phyloP scores from a whole-genome alignment of 2,888 invertebrate genomes.

The Andrena haemorrhoa region DNA sequence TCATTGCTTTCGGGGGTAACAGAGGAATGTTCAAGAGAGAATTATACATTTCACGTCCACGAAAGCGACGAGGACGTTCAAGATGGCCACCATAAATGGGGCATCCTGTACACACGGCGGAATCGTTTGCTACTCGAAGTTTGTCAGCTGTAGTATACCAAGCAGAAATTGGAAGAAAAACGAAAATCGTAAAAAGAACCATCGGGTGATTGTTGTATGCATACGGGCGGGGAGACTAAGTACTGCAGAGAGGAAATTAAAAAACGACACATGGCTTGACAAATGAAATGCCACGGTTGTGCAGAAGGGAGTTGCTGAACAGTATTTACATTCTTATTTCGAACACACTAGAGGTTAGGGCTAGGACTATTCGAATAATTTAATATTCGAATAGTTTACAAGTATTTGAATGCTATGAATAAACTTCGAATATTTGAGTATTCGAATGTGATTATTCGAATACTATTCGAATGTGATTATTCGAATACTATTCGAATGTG shows the following conservation, averaged over 20 bases:
- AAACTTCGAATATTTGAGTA: too few species aligned
- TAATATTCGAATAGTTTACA: too few species aligned
- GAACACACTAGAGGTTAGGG: too few species aligned
- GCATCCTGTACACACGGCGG: not conserved
- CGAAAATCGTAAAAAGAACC: not conserved
- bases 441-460: too few species aligned
- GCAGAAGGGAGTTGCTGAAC: conserved; percentile 11
- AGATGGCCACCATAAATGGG: not conserved
- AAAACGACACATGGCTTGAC: conserved; percentile 19
- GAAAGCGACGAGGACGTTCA: not conserved
- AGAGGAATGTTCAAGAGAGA: not conserved
- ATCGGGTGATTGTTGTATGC: not conserved
- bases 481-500: too few species aligned
- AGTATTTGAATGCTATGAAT: too few species aligned
- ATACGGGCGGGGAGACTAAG: conserved; percentile 3
- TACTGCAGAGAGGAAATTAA: not conserved
- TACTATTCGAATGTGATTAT: too few species aligned
- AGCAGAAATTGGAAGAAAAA: conserved; percentile 17
- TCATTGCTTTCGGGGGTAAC: not conserved
- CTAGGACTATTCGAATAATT: too few species aligned
- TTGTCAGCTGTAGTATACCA: conserved; percentile 4
- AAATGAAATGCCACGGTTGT: conserved; percentile 11
- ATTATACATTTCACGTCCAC: not conserved
- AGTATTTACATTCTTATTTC: not conserved
- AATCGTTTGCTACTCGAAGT: conserved; percentile 15